These are phyloP conservation scores for Cephus cinctus DNA, from an alignment of 1,140 invertebrate genomes.

Conservation along the genomic window DNA sequence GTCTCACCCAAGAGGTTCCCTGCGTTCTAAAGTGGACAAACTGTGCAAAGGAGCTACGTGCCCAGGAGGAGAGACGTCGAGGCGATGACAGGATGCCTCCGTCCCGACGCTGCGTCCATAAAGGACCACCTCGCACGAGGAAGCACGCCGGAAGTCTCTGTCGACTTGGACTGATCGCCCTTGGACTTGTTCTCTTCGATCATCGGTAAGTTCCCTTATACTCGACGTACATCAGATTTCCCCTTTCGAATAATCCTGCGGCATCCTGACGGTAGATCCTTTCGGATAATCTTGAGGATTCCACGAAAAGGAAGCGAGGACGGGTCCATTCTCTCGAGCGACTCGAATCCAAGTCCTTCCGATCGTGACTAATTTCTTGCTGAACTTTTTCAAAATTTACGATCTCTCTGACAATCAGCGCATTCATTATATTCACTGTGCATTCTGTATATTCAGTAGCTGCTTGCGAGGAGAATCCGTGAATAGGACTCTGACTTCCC, in stretches of 20 bases:
- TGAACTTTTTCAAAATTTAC: conserved; percentile 27
- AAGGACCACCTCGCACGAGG: conserved; percentile 39
- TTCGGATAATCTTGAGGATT: too few relatives aligned
- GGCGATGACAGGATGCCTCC: conserved; percentile 56
- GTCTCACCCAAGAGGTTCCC: background rate
- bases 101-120: conserved; percentile 43
- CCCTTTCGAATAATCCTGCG: too few relatives aligned
- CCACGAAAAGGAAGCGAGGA: conserved; percentile 3
- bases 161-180: conserved; percentile 29
- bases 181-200: conserved; percentile 39
- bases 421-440: background rate
- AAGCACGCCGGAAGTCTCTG: conserved; percentile 24
- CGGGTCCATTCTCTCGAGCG: conserved; percentile 27
- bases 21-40: conserved; percentile 38
- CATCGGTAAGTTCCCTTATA: too few relatives aligned
- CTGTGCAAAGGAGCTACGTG: conserved; percentile 11
- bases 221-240: too few relatives aligned
- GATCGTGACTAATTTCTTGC: background rate
- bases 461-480: conserved; percentile 34
- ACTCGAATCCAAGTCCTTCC: too few relatives aligned
- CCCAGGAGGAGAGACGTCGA: conserved; percentile 34
- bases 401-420: conserved; percentile 12
- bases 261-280: too few relatives aligned
- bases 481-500: conserved; percentile 31
- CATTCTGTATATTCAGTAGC: conserved; percentile 15